A percentile compares a stretch with the other conserved stretches of the same genome.
Evolutionary conservation across 2,797 vertebrate species (phyloP).

Genomic region (Gymnoscopelus microlampas): DNA sequence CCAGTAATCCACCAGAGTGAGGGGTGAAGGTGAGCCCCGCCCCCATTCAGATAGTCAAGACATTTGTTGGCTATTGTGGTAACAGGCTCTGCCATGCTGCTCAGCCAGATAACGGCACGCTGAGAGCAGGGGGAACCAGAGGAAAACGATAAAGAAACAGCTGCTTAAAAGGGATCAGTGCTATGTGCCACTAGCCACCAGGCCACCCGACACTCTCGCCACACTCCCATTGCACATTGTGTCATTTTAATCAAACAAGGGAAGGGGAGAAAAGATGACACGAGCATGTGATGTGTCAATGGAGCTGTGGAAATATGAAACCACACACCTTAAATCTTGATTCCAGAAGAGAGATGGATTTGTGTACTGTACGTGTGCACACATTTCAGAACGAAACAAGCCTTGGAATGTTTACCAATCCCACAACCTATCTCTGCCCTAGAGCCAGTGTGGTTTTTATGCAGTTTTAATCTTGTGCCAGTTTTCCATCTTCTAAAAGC

Average conservation of each 20-base stretch:
- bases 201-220: constrained; percentile 15
- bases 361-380: constrained; percentile 7
- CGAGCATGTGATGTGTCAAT: not conserved
- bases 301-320: constrained; percentile 1
- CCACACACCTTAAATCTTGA: not conserved
- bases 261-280: constrained; percentile 8
- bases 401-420: constrained; percentile 25
- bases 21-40: constrained; percentile 5
- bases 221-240: constrained; percentile 7
- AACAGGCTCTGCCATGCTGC: constrained; percentile 18
- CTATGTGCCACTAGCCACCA: constrained; percentile 15
- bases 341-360: not conserved
- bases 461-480: not conserved
- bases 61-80: constrained; percentile 10
- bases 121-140: constrained; percentile 37
- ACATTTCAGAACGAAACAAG: not conserved
- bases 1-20: constrained; percentile 4
- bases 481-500: not conserved
- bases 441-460: not conserved
- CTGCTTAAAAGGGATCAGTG: constrained; percentile 21
- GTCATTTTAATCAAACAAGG: constrained; percentile 26
- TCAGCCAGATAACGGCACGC: constrained; percentile 34
- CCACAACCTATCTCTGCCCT: constrained; percentile 5
- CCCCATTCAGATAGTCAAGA: constrained; percentile 6
- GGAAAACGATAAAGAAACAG: constrained; percentile 45